Evolutionary conservation across 2,888 invertebrate genomes (phyloP), one percentile per base, ranked within the genome.

Genomic region (Drosophila paranaensis): DNA sequence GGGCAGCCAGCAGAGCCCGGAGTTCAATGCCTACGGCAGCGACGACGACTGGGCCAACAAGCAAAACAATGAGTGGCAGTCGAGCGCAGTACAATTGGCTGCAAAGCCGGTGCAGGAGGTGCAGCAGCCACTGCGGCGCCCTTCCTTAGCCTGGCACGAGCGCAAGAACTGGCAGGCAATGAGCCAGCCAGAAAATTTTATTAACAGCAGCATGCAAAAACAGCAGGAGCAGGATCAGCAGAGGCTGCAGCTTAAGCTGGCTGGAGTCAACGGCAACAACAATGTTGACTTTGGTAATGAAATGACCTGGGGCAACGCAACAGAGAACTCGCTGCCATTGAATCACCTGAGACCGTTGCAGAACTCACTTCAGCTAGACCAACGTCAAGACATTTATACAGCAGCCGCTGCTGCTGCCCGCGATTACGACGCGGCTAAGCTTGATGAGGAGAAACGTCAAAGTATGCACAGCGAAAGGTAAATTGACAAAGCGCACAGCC

Each of bases 271-370:
- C 56, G 58, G 39, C 55, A 61, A 71, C 71, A 74, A 68, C 73
- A 66, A 55, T 89, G 90, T 86, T 87, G 89, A 87, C 89, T 87
- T 77, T 83, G 71, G 75, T 90, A 86, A 86, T 85, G 81, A 85
- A 89, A 81, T 80, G 74, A 79, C 91, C 81, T 72, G 79, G 79
- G 80, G 90, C 79, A 79, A 50, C 58, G 76, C 76, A 72, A 67
- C 71, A 68, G 84, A 90, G 76, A 82, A 86, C 90, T 85, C 78
- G 71, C 69, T 51, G 77, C 73, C 88, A 85, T 74, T 85, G 76
- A 82, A 79, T 80, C 80, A 83, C 71, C 87, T 77, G 79, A 69
- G 63, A 79, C 63, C 48, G 40, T 50, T 33, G 25, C 77, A 48
- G 30, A 55, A 53, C 33, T 62, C 64, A 43, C 45, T 46, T 9